A percentile compares a stretch with the other conserved stretches of the same genome.
Conservation (phyloP, 2,113 vertebrate genomes). For the Oryzias woworae region DNA sequence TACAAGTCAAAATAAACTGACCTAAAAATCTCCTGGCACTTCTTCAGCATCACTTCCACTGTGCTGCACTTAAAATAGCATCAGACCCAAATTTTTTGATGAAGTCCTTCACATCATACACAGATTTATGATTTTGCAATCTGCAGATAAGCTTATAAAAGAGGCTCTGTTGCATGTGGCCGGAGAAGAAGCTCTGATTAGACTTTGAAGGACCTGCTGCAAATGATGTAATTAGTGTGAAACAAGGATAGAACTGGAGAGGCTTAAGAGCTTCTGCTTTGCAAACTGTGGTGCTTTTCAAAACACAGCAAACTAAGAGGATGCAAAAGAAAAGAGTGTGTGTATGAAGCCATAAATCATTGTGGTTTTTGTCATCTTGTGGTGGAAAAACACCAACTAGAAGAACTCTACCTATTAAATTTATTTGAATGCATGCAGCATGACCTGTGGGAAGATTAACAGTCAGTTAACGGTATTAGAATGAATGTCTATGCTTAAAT, state of each 20-base stretch:
- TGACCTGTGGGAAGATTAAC: background rate
- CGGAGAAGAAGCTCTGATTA: slow-evolving; percentile 29
- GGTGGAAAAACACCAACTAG: too few relatives aligned
- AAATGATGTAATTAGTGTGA: slow-evolving; percentile 23
- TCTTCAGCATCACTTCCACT: slow-evolving; percentile 2
- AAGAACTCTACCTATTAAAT: background rate
- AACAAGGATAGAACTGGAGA: slow-evolving; percentile 7
- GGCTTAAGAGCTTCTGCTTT: slow-evolving; percentile 10
- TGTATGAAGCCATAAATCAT: background rate
- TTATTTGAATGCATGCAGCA: slow-evolving; percentile 22
- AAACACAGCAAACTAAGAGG: slow-evolving; percentile 5
- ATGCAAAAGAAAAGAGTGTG: background rate
- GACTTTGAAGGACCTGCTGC: slow-evolving; percentile 39
- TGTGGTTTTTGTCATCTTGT: background rate
- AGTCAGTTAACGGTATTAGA: background rate
- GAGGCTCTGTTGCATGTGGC: slow-evolving; percentile 19
- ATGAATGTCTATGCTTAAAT: background rate
- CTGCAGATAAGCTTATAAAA: background rate
- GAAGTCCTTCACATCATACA: background rate
- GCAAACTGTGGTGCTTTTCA: slow-evolving; percentile 7
- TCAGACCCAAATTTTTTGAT: slow-evolving; percentile 28
- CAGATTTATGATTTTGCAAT: background rate
- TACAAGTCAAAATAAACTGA: background rate
- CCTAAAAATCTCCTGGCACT: background rate
- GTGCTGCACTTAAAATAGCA: slow-evolving; percentile 21